Evolutionary conservation across 1,140 invertebrate species (phyloP), one percentile per base, ranked within the genome.

Genomic region (Ectropis grisescens): DNA sequence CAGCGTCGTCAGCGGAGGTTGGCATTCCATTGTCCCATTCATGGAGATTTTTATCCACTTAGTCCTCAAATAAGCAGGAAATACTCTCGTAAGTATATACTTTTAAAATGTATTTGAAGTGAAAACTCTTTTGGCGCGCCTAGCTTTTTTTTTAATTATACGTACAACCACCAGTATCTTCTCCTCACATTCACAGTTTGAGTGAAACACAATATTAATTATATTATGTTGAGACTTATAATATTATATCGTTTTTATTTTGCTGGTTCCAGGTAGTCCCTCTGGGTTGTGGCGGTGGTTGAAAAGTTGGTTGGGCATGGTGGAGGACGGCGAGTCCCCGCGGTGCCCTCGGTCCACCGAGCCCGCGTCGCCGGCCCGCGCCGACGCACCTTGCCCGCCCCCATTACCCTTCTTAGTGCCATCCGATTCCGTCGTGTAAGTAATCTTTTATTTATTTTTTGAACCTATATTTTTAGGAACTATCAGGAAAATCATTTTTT

Each of bases 21-120:
- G 29, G 89, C 89, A 30, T 92, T 90, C 71, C 89, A 91, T 68
- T 92, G 90, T 70, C 90, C 90, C 9, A 83, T 92, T 11, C 90
- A 92, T 50, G 90, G 90, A 0, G 90, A 91, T 67, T 92, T 92
- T 68, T 92, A 90, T 57, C 90, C 90, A 1, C 56, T 89, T 9
- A 89, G 88, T 67, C 88, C 88, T 10, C 83, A 87, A 13, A 83
- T 81, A 32, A 84, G 69, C 22, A 71, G 79, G 36, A 83, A 81
- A 60, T 75, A 67, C 54, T 62, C 72, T 29, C 62, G 76, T 81
- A 65, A 76, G 72, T 61, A 37, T 14, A 8, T 30, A 16, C n/a
- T n/a, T n/a, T n/a, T n/a, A n/a, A n/a, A n/a, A n/a, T n/a, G n/a
- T n/a, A n/a, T n/a, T n/a, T n/a, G n/a, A n/a, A n/a, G n/a, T n/a